Base-by-base conservation (phyloP, 2,888 invertebrate species). In the Parasteatoda lunata region DNA sequence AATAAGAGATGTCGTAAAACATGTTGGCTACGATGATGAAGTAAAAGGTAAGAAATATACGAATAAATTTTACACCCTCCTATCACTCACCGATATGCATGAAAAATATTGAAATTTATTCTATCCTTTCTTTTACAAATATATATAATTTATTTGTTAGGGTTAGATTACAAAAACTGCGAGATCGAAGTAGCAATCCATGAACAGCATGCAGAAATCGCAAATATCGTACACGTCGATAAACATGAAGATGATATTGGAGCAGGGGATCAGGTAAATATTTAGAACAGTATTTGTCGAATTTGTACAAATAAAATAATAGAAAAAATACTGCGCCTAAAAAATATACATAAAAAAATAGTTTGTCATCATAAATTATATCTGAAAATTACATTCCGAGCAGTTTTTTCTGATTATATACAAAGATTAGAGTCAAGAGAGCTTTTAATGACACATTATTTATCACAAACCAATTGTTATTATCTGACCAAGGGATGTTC, bases 141-240 rank as follows among this genome's bases (percentile, higher is more conserved):
- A 59, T n/a, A 59, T 59, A 59, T 13, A 13, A 11, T 11, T 68
- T 65, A 11, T 47, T 84, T 76, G 91, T 90, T 94, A 98, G 98
- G 98, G 93, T 99, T 99, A 94, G 99, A 99, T 95, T 97, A 97
- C 95, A 98, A 98, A 95, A 98, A 98, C 89, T 99, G 99, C 96
- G 97, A 97, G 93, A 97, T 99, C 91, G 95, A 99, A 93, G 95
- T 99, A 93, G 98, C 98, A 87, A 94, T 99, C 93, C 99, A 99
- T 93, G 96, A 98, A 93, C 98, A 98, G 93, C 97, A 97, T 90
- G 96, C 97, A 90, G 96, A 98, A 93, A 98, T 98, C 92, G 98
- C 98, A 78, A 97, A 97, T 89, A 99, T 99, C 90, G 99, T 99
- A 91, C 99, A 99, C 94, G 95, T 96, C 92, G 90, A 91, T 85